Percentiles rank a stretch among this genome's conserved stretches.
Conservation (phyloP, 2,113 vertebrate species). For the human region GRCh38 chr11:28544001-28544500, state of each 20-base stretch:
- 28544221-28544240: neutral
- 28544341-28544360: neutral
- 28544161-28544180: neutral
- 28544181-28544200: neutral
- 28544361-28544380: neutral
- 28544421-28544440: neutral
- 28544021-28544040: neutral
- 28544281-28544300: neutral
- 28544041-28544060: neutral
- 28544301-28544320: neutral
- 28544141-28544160: neutral
- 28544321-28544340: neutral
- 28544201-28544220: neutral
- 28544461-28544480: neutral
- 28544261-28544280: neutral
- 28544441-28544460: neutral
- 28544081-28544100: neutral
- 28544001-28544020: neutral
- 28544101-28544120: neutral
- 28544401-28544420: neutral
- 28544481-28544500: neutral
- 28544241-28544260: too few relatives aligned
- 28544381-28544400: constrained; percentile 12
- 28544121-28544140: neutral
- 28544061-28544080: neutral